Conservation (phyloP, 2,888 invertebrate species). For the Tipula confusa region DNA sequence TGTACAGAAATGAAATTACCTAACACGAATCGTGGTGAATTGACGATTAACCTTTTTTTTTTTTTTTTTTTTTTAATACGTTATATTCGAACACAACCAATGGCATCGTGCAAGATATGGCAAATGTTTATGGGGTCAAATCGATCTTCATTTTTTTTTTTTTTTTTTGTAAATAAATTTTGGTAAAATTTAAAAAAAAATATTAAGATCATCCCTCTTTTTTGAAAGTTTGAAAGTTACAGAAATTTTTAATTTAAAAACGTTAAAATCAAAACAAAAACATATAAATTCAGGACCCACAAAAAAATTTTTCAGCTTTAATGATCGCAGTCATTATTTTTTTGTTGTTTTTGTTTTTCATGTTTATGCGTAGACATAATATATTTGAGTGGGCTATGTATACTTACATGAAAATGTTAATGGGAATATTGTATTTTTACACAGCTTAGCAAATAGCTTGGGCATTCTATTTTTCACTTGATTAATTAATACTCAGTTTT, state of each 20-base stretch:
- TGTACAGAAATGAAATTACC: neutral
- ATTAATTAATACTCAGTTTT: neutral
- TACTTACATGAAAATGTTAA: neutral
- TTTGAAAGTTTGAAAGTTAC: neutral
- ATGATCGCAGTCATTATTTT: neutral
- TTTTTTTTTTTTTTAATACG: too few relatives aligned
- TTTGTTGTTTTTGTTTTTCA: neutral
- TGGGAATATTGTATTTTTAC: slow-evolving; percentile 1
- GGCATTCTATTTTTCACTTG: neutral
- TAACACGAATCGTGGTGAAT: slow-evolving; percentile 29
- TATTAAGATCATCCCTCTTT: slow-evolving; percentile 3
- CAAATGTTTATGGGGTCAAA: slow-evolving; percentile 12
- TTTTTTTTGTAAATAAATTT: neutral
- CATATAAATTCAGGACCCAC: neutral
- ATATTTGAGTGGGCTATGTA: neutral
- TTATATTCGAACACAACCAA: neutral
- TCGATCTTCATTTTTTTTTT: neutral
- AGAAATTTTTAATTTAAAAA: slow-evolving; percentile 5
- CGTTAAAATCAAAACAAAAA: neutral
- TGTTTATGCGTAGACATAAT: neutral
- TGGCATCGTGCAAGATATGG: neutral
- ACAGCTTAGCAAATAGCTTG: neutral
- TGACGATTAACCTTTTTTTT: slow-evolving; percentile 29
- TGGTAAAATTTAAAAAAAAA: neutral
- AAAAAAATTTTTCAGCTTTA: neutral